Conservation (phyloP, 2,113 vertebrate species). For the Rattus norvegicus region DNA sequence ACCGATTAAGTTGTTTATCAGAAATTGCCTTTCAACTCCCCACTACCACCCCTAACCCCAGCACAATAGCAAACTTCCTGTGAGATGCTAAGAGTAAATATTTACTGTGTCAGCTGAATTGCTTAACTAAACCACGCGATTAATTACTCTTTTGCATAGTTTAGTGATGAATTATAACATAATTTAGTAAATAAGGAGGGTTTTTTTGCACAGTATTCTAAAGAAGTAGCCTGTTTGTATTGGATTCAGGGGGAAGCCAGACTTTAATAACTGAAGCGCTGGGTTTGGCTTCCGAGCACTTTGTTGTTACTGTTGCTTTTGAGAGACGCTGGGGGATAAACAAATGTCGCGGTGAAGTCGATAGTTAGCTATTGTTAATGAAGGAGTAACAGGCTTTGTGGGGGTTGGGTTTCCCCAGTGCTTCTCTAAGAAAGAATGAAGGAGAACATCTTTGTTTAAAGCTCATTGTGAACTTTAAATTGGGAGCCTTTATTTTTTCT, state of each 20-base stretch:
- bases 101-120: conserved; percentile 76
- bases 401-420: conserved; percentile 61
- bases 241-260: conserved; percentile 49
- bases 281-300: conserved; percentile 29
- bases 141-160: conserved; percentile 69
- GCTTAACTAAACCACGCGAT: conserved; percentile 67
- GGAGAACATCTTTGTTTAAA: conserved; percentile 74
- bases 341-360: conserved; percentile 9
- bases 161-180: conserved; percentile 65
- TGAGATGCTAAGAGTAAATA: conserved; percentile 77
- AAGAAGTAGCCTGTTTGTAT: conserved; percentile 55
- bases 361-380: conserved; percentile 54
- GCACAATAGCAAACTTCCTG: conserved; percentile 75
- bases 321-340: conserved; percentile 50
- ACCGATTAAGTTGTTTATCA: conserved; percentile 66
- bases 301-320: conserved; percentile 60
- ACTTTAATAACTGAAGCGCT: conserved; percentile 13
- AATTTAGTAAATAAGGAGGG: conserved; percentile 7
- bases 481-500: conserved; percentile 63
- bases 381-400: conserved; percentile 52
- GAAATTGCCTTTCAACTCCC: conserved; percentile 25
- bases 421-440: conserved; percentile 56
- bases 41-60: conserved; percentile 21
- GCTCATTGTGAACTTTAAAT: conserved; percentile 72
- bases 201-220: conserved; percentile 37